Conservation (phyloP, 2,113 vertebrate species). For the Tachysurus fulvidraco region DNA sequence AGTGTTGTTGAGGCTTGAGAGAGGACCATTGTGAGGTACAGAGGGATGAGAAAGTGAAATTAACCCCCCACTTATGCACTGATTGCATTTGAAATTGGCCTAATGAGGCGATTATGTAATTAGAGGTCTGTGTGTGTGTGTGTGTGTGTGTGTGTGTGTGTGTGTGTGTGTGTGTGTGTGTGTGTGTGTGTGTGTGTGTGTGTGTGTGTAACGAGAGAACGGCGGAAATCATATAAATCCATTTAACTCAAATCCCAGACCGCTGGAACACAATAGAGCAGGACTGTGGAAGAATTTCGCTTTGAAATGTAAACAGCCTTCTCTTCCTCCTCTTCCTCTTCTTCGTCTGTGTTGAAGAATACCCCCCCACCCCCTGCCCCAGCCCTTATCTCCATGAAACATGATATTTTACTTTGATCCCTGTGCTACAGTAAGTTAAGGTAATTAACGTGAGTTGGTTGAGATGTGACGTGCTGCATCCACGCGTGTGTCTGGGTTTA, state of each 20-base stretch:
- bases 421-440: slow-evolving; percentile 31
- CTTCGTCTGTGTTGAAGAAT: slow-evolving; percentile 42
- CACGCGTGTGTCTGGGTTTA: slow-evolving; percentile 43
- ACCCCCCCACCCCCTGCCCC: slow-evolving; percentile 1
- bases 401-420: slow-evolving; percentile 51
- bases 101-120: slow-evolving; percentile 98
- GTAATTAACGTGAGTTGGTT: slow-evolving; percentile 46
- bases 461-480: slow-evolving; percentile 40
- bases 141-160: slow-evolving; percentile 3
- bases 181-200: neutral
- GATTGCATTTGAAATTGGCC: slow-evolving; percentile 81
- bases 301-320: slow-evolving; percentile 84
- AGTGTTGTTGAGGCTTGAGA: slow-evolving; percentile 50
- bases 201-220: slow-evolving; percentile 72
- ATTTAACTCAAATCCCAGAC: slow-evolving; percentile 79
- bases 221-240: slow-evolving; percentile 89
- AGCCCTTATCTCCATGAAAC: slow-evolving; percentile 57
- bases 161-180: neutral
- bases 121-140: slow-evolving; percentile 65
- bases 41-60: slow-evolving; percentile 71
- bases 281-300: slow-evolving; percentile 81
- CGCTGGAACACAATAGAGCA: slow-evolving; percentile 76
- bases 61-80: slow-evolving; percentile 76
- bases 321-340: slow-evolving; percentile 51
- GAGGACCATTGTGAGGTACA: slow-evolving; percentile 68